Conservation (phyloP, 2,113 vertebrate species). For the Garra rufa region DNA sequence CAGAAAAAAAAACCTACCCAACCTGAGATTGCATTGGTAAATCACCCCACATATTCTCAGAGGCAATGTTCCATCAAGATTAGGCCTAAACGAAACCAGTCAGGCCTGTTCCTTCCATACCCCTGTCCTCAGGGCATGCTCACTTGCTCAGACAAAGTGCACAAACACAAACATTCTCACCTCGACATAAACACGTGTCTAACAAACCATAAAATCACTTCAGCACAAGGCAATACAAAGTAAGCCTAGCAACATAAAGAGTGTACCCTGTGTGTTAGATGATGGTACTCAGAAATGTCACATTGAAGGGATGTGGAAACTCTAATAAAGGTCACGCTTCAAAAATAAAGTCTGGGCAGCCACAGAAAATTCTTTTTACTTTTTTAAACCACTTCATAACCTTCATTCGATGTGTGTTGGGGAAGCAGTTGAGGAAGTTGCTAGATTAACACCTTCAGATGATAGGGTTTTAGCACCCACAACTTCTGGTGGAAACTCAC, state of each 20-base stretch:
- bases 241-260: not conserved
- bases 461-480: slow-evolving; percentile 36
- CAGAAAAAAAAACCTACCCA: slow-evolving; percentile 56
- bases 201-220: slow-evolving; percentile 39
- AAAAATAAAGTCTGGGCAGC: slow-evolving; percentile 15
- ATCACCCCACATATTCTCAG: slow-evolving; percentile 66
- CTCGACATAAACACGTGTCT: not conserved
- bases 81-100: slow-evolving; percentile 68
- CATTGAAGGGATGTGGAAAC: slow-evolving; percentile 43
- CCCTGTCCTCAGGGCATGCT: slow-evolving; percentile 63
- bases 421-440: slow-evolving; percentile 35
- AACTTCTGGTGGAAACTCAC: slow-evolving; percentile 22
- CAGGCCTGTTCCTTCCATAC: slow-evolving; percentile 64
- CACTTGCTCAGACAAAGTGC: slow-evolving; percentile 62
- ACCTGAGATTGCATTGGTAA: slow-evolving; percentile 63
- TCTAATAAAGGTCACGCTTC: slow-evolving; percentile 49
- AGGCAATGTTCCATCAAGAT: slow-evolving; percentile 66
- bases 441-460: slow-evolving; percentile 27
- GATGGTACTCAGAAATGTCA: slow-evolving; percentile 19
- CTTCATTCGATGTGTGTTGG: slow-evolving; percentile 7
- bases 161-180: slow-evolving; percentile 25
- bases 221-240: slow-evolving; percentile 38
- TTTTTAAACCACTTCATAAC: not conserved
- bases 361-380: slow-evolving; percentile 14
- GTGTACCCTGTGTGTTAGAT: too few species aligned